Conservation (phyloP, 1,140 invertebrate genomes). For the Vollenhovia emeryi region DNA sequence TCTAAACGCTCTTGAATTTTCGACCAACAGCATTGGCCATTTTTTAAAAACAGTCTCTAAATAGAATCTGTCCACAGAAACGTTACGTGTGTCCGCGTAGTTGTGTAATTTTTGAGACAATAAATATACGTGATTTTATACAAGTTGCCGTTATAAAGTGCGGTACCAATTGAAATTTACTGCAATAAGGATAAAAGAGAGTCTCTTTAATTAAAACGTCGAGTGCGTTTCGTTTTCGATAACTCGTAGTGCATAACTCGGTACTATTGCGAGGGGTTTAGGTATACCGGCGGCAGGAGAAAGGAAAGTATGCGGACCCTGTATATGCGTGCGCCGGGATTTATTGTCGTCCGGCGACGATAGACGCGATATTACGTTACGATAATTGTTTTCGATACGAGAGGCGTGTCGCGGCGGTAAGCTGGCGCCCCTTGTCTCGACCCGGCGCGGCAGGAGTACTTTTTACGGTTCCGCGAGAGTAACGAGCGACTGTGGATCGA, state of each 20-base stretch:
- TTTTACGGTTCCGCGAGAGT: slow-evolving; percentile 35
- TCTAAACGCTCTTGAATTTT: neutral
- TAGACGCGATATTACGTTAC: slow-evolving; percentile 51
- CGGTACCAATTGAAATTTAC: neutral
- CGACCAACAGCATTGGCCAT: neutral
- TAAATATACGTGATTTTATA: neutral
- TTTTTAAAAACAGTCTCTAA: neutral
- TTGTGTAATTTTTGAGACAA: neutral
- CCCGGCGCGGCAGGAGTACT: neutral
- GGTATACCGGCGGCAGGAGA: neutral
- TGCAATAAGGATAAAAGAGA: no score
- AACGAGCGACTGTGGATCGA: slow-evolving; percentile 16
- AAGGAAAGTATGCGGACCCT: slow-evolving; percentile 1
- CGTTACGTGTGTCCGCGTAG: neutral
- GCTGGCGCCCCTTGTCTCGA: slow-evolving; percentile 12
- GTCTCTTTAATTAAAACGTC: neutral
- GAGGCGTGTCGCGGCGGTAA: slow-evolving; percentile 30
- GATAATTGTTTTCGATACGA: slow-evolving; percentile 61
- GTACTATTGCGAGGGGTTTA: neutral
- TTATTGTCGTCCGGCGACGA: slow-evolving; percentile 50
- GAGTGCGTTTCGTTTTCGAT: neutral
- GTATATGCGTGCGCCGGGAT: slow-evolving; percentile 17
- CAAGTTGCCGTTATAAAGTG: neutral
- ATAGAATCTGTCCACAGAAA: no score
- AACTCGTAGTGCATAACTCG: neutral